phyloP scores from a whole-genome alignment of 2,888 invertebrate species.

The Panzeria rudis region DNA sequence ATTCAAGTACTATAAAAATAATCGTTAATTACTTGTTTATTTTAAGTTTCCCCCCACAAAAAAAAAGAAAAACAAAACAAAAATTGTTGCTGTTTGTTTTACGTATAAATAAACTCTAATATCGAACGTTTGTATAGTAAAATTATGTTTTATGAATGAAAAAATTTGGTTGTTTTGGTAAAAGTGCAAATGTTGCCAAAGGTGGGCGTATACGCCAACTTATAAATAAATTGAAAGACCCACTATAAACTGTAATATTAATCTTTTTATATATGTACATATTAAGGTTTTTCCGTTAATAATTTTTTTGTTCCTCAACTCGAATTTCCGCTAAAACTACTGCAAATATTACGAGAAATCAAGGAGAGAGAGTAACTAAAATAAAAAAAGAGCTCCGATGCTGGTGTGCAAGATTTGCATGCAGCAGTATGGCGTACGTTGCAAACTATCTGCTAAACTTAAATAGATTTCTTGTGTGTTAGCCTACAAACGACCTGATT shows the following conservation, averaged over 20 bases:
- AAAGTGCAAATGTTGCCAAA: constrained; percentile 30
- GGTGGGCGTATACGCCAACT: constrained; percentile 71
- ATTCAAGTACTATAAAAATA: constrained; percentile 42
- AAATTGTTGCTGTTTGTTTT: constrained; percentile 19
- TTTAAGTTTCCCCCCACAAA: constrained; percentile 15
- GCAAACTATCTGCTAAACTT: constrained; percentile 13
- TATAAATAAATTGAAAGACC: constrained; percentile 56
- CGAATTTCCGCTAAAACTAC: constrained; percentile 55
- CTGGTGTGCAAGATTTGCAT: constrained; percentile 50
- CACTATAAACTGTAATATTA: constrained; percentile 60
- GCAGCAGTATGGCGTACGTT: constrained; percentile 32
- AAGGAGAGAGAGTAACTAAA: not conserved
- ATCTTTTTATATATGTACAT: constrained; percentile 63
- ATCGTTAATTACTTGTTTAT: constrained; percentile 66
- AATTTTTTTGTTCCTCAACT: constrained; percentile 35
- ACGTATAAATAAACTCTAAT: not conserved
- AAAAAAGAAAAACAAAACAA: constrained; percentile 3
- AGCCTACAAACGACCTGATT: constrained; percentile 67
- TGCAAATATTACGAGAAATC: not conserved
- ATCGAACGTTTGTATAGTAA: constrained; percentile 44
- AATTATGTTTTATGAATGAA: constrained; percentile 70
- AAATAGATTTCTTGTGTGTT: not conserved
- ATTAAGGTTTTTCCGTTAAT: constrained; percentile 67
- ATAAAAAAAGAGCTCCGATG: not conserved
- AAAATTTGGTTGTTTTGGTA: constrained; percentile 49